Evolutionary conservation across 2,888 invertebrate species (phyloP), one percentile per base, ranked within the genome.

Genomic region (Phrixothrix hirtus): DNA sequence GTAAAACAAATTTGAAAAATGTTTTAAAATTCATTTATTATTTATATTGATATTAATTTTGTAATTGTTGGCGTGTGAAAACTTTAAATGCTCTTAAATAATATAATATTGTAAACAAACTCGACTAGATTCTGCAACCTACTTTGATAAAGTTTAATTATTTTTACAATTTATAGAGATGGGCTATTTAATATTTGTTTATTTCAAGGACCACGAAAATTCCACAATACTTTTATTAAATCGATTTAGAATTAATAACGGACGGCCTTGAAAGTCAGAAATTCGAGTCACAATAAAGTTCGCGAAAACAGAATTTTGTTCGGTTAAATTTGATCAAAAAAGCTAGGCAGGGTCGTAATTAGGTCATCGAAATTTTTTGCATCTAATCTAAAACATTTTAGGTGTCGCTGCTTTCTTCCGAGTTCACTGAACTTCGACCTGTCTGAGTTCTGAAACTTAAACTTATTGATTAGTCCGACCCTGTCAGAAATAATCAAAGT

Each of bases 351-450:
- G 37, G 43, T 21, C 29, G 50, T 37, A 60, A 67, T 66, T 67
- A 64, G 66, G 68, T 69, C 67, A 67, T 51, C 60, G 53, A 52
- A 60, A 64, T 62, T 65, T 32, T 32, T 12, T 65, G 35, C 38
- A 16, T 34, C 25, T 21, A 46, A 26, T 15, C 36, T 32, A 32
- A 41, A 53, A 44, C 45, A 51, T 31, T 53, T 47, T 55, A 31
- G 47, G 41, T 41, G 49, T 36, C 55, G 48, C 54, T 45, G 56
- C 43, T 30, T 30, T 34, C 29, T 44, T 31, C 27, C 26, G 30
- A 48, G 58, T 59, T 61, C 60, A 44, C 42, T 44, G 51, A 57
- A 42, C 57, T 54, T 55, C 57, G 55, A 57, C 56, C 58, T 46
- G 57, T 57, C 50, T 55, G 29, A 29, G 44, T 41, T 55, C 45